These are phyloP conservation scores for Anolis apletophallus DNA, from an alignment of 2,797 vertebrate genomes.

Conservation along the genomic window DNA sequence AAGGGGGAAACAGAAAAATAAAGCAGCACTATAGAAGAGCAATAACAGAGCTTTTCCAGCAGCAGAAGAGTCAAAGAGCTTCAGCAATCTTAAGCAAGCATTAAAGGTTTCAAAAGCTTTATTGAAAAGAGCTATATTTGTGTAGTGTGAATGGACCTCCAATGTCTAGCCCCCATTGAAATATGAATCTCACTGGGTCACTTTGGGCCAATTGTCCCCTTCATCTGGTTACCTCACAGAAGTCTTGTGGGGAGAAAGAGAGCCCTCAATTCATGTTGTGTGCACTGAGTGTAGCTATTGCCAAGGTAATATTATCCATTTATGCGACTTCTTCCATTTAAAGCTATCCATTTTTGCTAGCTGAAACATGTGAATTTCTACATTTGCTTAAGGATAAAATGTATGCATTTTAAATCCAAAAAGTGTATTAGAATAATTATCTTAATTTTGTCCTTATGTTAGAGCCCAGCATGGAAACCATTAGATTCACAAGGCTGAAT, in stretches of 20 bases:
- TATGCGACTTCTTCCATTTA: background rate
- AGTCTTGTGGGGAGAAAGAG: background rate
- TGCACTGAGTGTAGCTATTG: no score
- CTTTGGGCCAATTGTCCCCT: background rate
- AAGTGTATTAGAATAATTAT: conserved; percentile 6
- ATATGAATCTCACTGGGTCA: background rate
- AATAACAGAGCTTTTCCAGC: no score
- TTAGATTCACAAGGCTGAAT: conserved; percentile 39
- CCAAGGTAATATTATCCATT: background rate
- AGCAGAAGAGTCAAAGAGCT: no score
- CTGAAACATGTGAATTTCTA: conserved; percentile 20
- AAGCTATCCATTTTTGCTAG: background rate
- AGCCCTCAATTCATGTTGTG: background rate
- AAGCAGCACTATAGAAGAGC: no score
- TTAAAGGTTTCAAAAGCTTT: no score
- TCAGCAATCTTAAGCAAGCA: no score
- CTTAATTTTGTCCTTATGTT: background rate
- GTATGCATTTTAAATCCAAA: conserved; percentile 26
- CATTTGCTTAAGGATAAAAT: conserved; percentile 19
- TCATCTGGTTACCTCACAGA: background rate
- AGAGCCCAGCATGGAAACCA: conserved; percentile 20
- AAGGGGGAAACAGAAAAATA: no score
- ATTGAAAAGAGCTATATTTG: no score
- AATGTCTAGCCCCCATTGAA: background rate
- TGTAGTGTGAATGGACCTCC: no score